Evolutionary conservation across 2,888 invertebrate genomes (phyloP), one percentile per base, ranked within the genome.

Genomic region (Chaetoderma sp.): DNA sequence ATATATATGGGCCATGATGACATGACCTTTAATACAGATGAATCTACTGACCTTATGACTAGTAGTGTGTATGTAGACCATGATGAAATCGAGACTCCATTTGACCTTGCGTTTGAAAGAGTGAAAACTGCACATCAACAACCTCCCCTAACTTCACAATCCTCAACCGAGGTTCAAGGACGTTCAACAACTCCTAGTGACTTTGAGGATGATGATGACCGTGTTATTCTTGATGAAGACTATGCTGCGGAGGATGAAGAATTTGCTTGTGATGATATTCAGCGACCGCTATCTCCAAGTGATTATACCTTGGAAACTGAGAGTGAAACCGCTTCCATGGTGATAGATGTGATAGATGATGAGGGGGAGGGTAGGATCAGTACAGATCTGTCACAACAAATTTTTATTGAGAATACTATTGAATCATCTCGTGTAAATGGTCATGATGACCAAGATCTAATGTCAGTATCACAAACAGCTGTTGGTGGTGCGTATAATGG

Each of bases 341-440:
- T 32, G 32, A 55, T 30, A n/a, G 50, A 50, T 25, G 69, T 66
- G 33, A 61, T 60, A 16, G 65, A 71, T 25, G 54, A 63, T 16
- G 80, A 82, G 39, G 65, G 73, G 4, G 80, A 79, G 55, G 79
- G 81, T 28, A 69, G 78, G 54, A 70, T 83, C 6, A 73, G 71
- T 28, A 72, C 78, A 33, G 83, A 84, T 59, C 79, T 79, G 16
- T 79, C 82, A 4, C 80, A 84, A 59, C 82, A 81, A 62, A 83
- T 82, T 44, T 83, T 80, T 71, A 80, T 79, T 59, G 83, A 83
- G 66, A 80, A 82, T 58, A 65, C 70, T 44, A 79, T 80, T 33
- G 75, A 79, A 61, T 57, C 68, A 13, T 6, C 16, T 25, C 23
- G 33, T 33, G 56, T 16, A 25, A 28, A 52, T 30, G 52, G 27